phyloP scores from a whole-genome alignment of 2,113 vertebrate genomes.

The Rafetus swinhoei region DNA sequence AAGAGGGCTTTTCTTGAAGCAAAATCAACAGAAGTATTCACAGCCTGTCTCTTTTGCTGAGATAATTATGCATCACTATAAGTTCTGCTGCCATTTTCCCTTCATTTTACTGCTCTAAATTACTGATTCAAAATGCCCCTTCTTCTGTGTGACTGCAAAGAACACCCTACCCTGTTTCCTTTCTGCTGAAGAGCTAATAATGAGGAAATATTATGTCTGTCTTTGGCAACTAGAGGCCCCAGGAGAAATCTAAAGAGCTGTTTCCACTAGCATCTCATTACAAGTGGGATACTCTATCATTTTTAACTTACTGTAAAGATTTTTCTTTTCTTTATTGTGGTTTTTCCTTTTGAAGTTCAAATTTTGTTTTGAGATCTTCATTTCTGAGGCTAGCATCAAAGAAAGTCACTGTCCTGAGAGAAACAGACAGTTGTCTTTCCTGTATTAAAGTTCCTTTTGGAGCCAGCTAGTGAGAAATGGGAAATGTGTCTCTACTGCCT shows the following conservation, averaged over 20 bases:
- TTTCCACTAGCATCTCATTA: conserved; percentile 73
- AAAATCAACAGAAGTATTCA: conserved; percentile 43
- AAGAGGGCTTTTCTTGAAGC: conserved; percentile 18
- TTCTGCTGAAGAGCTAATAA: conserved; percentile 75
- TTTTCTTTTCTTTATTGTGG: conserved; percentile 29
- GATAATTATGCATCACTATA: conserved; percentile 56
- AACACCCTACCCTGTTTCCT: conserved; percentile 43
- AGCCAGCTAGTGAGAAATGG: neutral
- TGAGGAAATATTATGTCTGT: conserved; percentile 78
- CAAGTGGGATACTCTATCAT: conserved; percentile 61
- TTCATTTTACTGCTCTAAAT: conserved; percentile 64
- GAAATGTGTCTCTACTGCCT: neutral
- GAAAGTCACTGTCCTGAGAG: conserved; percentile 2
- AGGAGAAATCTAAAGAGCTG: conserved; percentile 72
- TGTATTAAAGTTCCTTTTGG: neutral
- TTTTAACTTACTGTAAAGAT: conserved; percentile 63
- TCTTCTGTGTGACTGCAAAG: conserved; percentile 63
- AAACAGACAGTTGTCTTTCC: neutral
- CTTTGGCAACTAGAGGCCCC: conserved; percentile 72
- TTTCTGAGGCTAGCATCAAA: conserved; percentile 17
- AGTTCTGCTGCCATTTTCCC: conserved; percentile 22
- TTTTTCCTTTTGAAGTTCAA: conserved; percentile 46
- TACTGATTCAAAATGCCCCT: conserved; percentile 61
- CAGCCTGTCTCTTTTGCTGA: conserved; percentile 39
- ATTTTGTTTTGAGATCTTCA: conserved; percentile 38